Conservation (phyloP, 2,888 invertebrate species). For the Sceliomorpha sp. region DNA sequence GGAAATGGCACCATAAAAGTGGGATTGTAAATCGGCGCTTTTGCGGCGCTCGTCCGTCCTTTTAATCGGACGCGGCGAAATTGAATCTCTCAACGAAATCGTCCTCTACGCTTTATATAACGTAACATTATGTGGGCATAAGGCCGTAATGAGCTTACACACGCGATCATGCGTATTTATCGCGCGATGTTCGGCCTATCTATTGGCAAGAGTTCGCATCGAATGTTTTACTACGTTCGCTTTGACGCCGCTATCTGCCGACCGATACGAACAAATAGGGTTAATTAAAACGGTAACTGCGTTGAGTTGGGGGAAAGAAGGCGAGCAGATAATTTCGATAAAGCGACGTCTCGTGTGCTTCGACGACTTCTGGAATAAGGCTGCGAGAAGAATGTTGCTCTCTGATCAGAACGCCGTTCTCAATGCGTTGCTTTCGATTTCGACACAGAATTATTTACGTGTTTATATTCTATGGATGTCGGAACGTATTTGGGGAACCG, state of each 20-base stretch:
- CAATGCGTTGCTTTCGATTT: too few species aligned
- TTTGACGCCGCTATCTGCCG: conserved; percentile 51
- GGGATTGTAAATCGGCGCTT: conserved; percentile 52
- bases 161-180: conserved; percentile 38
- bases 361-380: too few species aligned
- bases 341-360: conserved; percentile 40
- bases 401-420: too few species aligned
- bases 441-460: too few species aligned
- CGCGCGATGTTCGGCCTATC: conserved; percentile 37
- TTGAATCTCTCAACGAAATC: conserved; percentile 50
- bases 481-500: too few species aligned
- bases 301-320: conserved; percentile 26
- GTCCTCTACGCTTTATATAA: conserved; percentile 43
- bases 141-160: conserved; percentile 25
- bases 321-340: conserved; percentile 31
- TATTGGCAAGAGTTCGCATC: conserved; percentile 45
- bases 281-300: conserved; percentile 53
- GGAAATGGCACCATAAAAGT: conserved; percentile 51
- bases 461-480: too few species aligned
- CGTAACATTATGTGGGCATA: conserved; percentile 28
- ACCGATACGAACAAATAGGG: conserved; percentile 53
- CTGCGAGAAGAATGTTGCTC: too few species aligned
- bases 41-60: conserved; percentile 42
- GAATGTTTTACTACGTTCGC: conserved; percentile 36
- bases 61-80: conserved; percentile 45